phyloP scores from a whole-genome alignment of 2,113 vertebrate genomes.

The Columbina picui region DNA sequence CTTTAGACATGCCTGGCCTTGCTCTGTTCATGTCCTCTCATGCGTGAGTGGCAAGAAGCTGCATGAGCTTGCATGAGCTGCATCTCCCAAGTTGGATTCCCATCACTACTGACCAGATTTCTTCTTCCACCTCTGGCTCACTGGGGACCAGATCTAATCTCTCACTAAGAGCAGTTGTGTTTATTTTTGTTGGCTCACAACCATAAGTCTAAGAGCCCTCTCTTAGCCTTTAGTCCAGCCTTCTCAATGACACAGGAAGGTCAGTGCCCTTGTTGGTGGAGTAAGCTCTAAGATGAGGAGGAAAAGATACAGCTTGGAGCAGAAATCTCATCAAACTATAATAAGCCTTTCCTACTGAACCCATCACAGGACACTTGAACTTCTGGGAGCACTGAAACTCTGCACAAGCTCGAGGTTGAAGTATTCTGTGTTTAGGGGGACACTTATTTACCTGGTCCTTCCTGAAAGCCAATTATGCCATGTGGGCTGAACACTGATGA shows the following conservation, averaged over 20 bases:
- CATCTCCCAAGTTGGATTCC: background rate
- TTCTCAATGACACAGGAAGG: background rate
- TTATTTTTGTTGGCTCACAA: background rate
- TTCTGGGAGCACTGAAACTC: background rate
- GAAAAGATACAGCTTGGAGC: background rate
- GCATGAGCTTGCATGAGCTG: background rate
- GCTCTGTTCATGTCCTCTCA: background rate
- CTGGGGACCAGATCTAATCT: background rate
- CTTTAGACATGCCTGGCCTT: no score
- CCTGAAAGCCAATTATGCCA: background rate
- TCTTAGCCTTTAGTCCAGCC: background rate
- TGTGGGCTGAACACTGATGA: background rate
- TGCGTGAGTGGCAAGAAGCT: background rate
- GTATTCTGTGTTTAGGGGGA: background rate
- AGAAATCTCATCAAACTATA: no score
- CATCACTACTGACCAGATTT: background rate
- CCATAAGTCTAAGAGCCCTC: background rate
- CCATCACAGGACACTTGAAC: background rate
- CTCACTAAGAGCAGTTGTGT: no score
- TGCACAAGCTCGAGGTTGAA: background rate
- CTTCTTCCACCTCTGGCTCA: background rate
- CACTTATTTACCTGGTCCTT: background rate
- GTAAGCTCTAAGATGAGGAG: background rate
- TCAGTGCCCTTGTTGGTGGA: background rate
- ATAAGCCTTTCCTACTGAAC: background rate